Evolutionary conservation across 2,888 invertebrate genomes (phyloP), one percentile per base, ranked within the genome.

Genomic region (Agriopis marginaria): DNA sequence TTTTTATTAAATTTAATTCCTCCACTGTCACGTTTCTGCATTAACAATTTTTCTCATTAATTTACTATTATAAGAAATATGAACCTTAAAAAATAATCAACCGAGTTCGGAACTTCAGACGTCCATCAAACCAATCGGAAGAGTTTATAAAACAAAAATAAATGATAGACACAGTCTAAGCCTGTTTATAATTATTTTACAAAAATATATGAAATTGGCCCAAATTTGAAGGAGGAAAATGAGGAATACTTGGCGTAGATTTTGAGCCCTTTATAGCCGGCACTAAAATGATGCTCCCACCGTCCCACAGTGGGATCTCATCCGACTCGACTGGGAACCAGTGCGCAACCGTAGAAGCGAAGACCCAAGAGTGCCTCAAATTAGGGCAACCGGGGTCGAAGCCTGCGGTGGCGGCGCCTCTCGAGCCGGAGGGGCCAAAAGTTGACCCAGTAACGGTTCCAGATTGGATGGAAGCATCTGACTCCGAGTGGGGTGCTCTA

Each of bases 271-370:
- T 10, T 56, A 42, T 6, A 56, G 9, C 7, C 10, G 8, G 17
- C 9, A 14, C 42, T 56, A 42, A 58, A 58, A 45, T 56, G 7
- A 23, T 55, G 12, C 8, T 44, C 56, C 58, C 58, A 58, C 58
- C 42, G 40, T 17, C 39, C 56, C 6, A 42, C 56, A 56, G 56
- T 58, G 45, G 17, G 17, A 14, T 45, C 23, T 11, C 44, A 58
- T 23, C 58, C 23, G 7, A n/a, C 14, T 14, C 42, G 14, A 42
- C 55, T 11, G 58, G 17, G 9, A 45, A 45, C 11, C 44, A 17
- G 45, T 45, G 7, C 44, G 14, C 55, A 42, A n/a, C 40, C 55
- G 45, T n/a, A 58, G 58, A 45, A 58, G 58, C 45, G 11, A 45
- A 9, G 44, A 39, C 12, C 44, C 58, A 58, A 23, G 11, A 56